Percentiles rank a stretch among this genome's conserved stretches.
phyloP scores from a whole-genome alignment of 2,888 invertebrate genomes.

The Meteorus cinctellus region DNA sequence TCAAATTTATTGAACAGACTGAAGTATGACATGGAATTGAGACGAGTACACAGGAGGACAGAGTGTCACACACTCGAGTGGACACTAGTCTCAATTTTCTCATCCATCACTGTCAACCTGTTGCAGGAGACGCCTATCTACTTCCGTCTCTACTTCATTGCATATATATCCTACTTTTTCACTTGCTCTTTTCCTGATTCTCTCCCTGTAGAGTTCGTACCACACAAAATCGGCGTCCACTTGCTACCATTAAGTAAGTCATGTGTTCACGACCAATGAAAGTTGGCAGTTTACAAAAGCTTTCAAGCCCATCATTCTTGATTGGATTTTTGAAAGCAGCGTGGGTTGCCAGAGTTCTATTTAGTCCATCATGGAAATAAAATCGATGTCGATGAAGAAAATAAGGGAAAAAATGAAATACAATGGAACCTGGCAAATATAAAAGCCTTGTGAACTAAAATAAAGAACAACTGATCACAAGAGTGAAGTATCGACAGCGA shows the following conservation, averaged over 20 bases:
- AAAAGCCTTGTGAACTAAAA: background rate
- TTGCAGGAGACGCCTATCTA: slow-evolving; percentile 48
- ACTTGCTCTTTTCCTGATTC: background rate
- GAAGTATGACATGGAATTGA: background rate
- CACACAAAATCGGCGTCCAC: slow-evolving; percentile 30
- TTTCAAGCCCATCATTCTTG: background rate
- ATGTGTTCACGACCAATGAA: background rate
- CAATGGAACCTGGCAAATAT: background rate
- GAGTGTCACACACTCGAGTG: background rate
- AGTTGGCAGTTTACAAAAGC: background rate
- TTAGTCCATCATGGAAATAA: background rate
- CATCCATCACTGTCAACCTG: slow-evolving; percentile 58
- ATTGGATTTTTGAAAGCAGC: background rate
- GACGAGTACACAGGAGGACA: background rate
- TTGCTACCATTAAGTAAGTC: slow-evolving; percentile 1
- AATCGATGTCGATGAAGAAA: background rate
- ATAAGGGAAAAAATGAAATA: background rate
- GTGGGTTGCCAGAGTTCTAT: background rate
- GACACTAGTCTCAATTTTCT: slow-evolving; percentile 28
- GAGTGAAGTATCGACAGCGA: slow-evolving; percentile 5
- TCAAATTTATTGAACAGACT: background rate
- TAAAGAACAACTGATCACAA: background rate
- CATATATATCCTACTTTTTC: background rate
- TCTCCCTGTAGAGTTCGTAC: slow-evolving; percentile 11
- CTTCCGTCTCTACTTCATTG: slow-evolving; percentile 13